These are phyloP conservation scores for Falco naumanni DNA, from an alignment of 2,797 vertebrate genomes.

Conservation along the genomic window DNA sequence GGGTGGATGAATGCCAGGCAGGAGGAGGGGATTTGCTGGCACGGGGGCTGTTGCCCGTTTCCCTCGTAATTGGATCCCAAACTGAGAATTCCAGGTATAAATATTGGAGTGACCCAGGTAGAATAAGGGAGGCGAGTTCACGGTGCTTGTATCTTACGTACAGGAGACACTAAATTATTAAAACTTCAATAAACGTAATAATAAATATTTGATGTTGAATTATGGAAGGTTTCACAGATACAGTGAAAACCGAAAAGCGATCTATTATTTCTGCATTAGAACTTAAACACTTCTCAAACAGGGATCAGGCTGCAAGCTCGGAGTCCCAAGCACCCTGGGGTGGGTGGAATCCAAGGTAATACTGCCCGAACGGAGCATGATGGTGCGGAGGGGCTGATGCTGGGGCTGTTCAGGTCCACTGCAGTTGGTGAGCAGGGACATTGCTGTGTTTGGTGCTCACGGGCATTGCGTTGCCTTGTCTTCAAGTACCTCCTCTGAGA, in stretches of 20 bases:
- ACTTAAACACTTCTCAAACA: conserved; percentile 58
- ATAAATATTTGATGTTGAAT: conserved; percentile 85
- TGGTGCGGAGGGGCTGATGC: neutral
- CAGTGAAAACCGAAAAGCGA: conserved; percentile 68
- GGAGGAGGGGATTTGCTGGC: neutral
- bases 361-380: fast-evolving
- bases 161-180: conserved; percentile 79
- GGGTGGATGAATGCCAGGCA: conserved; percentile 4
- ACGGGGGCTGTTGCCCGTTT: neutral
- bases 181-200: conserved; percentile 82
- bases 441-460: neutral
- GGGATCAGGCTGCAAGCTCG: neutral
- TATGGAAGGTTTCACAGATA: conserved; percentile 78
- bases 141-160: conserved; percentile 49
- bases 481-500: neutral
- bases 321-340: neutral
- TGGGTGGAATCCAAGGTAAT: neutral
- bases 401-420: neutral
- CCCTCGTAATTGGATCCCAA: conserved; percentile 18
- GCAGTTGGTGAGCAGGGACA: fast-evolving
- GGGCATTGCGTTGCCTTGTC: fast-evolving
- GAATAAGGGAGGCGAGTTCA: conserved; percentile 64
- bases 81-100: conserved; percentile 67
- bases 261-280: conserved; percentile 72
- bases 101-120: conserved; percentile 72